Evolutionary conservation across 2,888 invertebrate species (phyloP), one percentile per base, ranked within the genome.

Genomic region (Calameuta pallipes): DNA sequence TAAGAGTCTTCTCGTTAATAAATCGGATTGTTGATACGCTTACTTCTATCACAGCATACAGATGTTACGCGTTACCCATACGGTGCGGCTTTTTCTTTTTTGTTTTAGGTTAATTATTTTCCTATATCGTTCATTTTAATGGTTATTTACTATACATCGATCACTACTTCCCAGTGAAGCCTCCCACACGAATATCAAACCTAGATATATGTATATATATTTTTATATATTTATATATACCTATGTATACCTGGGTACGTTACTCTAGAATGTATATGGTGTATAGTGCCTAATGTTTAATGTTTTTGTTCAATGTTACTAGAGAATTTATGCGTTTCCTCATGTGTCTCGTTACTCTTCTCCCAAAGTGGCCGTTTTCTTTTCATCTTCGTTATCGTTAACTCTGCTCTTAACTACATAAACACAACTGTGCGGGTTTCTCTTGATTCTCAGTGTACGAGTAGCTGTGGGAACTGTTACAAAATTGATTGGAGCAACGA

Each of bases 1-100:
- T 68, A 41, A 70, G 70, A 73, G 68, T 56, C 56, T 34, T 75
- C n/a, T 76, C 74, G 73, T 71, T 37, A 75, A 79, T 77, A 75
- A 69, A 70, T 86, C 85, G 85, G 88, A 88, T 88, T 89, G 88
- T 88, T 89, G 88, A 89, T 89, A 88, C 89, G 89, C 89, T 89
- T 89, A 89, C 87, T 88, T 89, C 89, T 89, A 89, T 89, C 89
- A 89, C 89, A 89, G 89, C 88, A 89, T 88, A 86, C 81, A 82
- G 80, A 83, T 83, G 80, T 84, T 79, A 76, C 82, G 80, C 80
- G 78, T 81, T 76, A 76, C 76, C 75, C 76, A 75, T 33, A 71
- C 33, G 56, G 56, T 56, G 56, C 56, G 56, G 56, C 56, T 70
- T 33, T 70, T 68, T 70, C n/a, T 78, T 69, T 31, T 69, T 37